Percentiles rank a stretch among this genome's conserved stretches.
Conservation (phyloP, 2,888 invertebrate genomes). For the Sialis fuliginosa region DNA sequence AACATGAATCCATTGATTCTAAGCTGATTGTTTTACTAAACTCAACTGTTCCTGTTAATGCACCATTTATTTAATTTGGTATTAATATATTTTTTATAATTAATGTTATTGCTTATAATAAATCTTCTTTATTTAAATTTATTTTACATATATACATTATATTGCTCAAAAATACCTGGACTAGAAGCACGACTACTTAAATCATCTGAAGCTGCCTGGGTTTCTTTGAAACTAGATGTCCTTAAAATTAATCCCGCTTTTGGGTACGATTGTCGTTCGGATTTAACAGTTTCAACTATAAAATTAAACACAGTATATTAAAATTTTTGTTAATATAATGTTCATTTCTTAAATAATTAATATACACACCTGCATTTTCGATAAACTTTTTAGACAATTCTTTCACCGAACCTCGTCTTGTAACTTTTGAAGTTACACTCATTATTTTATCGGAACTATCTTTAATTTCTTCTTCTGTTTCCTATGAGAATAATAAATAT, state of each 20-base stretch:
- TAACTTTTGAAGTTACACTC: conserved; percentile 21
- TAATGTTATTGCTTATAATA: not conserved
- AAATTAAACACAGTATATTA: conserved; percentile 9
- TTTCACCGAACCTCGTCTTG: conserved; percentile 55
- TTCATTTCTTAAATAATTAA: not conserved
- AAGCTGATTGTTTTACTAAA: conserved; percentile 4
- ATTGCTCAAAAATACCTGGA: conserved; percentile 11
- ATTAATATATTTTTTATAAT: not conserved
- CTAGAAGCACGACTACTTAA: conserved; percentile 23
- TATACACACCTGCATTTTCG: conserved; percentile 37
- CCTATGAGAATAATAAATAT: no score
- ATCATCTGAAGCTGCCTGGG: conserved; percentile 6
- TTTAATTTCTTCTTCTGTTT: no score
- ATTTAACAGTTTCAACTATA: conserved; percentile 34
- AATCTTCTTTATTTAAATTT: no score
- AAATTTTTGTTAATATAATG: not conserved
- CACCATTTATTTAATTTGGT: not conserved
- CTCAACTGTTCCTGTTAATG: not conserved
- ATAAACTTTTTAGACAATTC: conserved; percentile 65
- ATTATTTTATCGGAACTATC: no score
- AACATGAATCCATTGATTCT: conserved; percentile 5
- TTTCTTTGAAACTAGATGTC: conserved; percentile 38
- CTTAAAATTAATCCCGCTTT: conserved; percentile 58
- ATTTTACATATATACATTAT: no score
- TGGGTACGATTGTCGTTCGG: conserved; percentile 41